Conservation (phyloP, 1,140 invertebrate genomes). For the Ostrea edulis region DNA sequence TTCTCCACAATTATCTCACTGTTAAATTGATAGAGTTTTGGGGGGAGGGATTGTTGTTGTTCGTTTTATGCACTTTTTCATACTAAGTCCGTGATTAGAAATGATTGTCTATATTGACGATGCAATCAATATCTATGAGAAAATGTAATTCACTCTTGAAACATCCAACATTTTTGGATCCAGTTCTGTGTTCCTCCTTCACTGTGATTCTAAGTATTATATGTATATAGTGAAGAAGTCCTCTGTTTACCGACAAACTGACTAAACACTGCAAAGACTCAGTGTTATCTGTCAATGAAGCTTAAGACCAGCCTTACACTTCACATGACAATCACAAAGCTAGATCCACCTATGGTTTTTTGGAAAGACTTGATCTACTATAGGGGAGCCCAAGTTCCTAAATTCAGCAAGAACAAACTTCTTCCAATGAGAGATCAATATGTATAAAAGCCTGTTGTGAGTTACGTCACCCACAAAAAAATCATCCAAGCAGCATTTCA, state of each 20-base stretch:
- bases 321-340: background rate
- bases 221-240: too few relatives aligned
- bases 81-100: too few relatives aligned
- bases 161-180: too few relatives aligned
- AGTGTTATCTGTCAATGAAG: background rate
- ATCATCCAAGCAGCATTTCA: background rate
- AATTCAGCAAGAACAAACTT: background rate
- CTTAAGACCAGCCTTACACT: background rate
- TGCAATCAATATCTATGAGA: too few relatives aligned
- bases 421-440: background rate
- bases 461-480: conserved; percentile 2
- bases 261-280: background rate
- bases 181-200: too few relatives aligned
- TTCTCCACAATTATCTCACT: background rate
- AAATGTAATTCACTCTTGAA: too few relatives aligned
- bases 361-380: background rate
- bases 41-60: too few relatives aligned
- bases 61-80: too few relatives aligned
- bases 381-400: background rate
- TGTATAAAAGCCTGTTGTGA: background rate
- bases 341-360: background rate
- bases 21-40: too few relatives aligned
- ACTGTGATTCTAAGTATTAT: too few relatives aligned
- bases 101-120: too few relatives aligned
- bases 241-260: background rate